Evolutionary conservation across 1,140 invertebrate genomes (phyloP), one percentile per base, ranked within the genome.

Genomic region (Scaptomyza hsui): DNA sequence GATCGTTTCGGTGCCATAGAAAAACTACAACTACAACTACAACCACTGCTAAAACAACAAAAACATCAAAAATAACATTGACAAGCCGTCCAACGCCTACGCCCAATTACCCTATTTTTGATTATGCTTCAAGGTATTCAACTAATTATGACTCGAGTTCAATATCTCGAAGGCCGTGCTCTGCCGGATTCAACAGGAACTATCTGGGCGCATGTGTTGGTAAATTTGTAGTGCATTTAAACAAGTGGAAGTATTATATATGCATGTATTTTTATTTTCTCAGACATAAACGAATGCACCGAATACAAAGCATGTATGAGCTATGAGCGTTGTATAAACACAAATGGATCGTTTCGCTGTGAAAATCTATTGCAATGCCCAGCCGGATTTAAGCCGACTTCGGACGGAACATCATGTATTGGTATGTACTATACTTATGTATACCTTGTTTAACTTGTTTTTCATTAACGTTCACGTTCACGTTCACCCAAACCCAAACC

Each of bases 261-360:
- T n/a, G n/a, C n/a, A n/a, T 32, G 4, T 7, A 44, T 39, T 53
- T n/a, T 18, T n/a, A 41, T 7, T 12, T 55, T 61, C 45, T 4
- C 18, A 93, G 93, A 93, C 76, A 89, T 92, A 26, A 90, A 93
- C 59, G 93, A 93, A 79, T 93, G 93, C 52, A 29, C 47, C 21
- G 48, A 64, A 12, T 79, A 60, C 21, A 91, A 92, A 39, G 90
- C 92, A 0, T 93, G 93, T 67, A 70, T 56, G 1, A 79, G 65
- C 13, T 78, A 91, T 26, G 83, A 92, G 52, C 91, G 89, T 35
- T 95, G 95, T 79, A 83, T 93, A 29, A 94, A 94, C 74, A 92
- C 92, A 9, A 92, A 92, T 16, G 93, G 93, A 0, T 92, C 92
- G 15, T 94, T 91, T 67, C 91, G 93, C 44, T 96, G 95, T 82